Evolutionary conservation across 2,113 vertebrate genomes (phyloP).

Genomic region (Turnix velox): DNA sequence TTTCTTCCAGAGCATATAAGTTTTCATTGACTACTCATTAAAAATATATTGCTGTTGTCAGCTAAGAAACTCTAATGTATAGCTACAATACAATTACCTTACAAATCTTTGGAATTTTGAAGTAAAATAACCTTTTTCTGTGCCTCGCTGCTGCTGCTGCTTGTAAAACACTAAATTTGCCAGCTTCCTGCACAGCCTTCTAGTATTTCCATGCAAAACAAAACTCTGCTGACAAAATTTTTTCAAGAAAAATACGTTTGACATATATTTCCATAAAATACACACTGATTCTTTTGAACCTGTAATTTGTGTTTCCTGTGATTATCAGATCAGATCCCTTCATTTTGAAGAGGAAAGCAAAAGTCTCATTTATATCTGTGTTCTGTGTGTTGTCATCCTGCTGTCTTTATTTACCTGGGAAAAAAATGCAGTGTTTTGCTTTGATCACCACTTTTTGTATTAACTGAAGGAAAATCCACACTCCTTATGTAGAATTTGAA

Average conservation of each 20-base stretch:
- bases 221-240: not conserved
- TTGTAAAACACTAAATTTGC: constrained; percentile 6
- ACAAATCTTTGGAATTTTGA: constrained; percentile 46
- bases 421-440: not conserved
- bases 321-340: not conserved
- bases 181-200: not conserved
- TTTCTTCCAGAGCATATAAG: not conserved
- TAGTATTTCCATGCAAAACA: not conserved
- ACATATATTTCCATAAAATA: not conserved
- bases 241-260: not conserved
- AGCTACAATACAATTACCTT: constrained; percentile 45
- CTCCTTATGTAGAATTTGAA: not conserved
- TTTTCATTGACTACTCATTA: not conserved
- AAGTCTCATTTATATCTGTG: not conserved
- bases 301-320: not conserved
- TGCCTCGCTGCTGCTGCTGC: constrained; percentile 16
- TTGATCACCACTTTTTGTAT: not conserved
- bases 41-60: constrained; percentile 40
- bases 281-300: not conserved
- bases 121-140: constrained; percentile 11
- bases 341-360: not conserved
- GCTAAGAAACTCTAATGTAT: constrained; percentile 40
- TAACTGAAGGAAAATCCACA: not conserved
- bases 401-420: not conserved
- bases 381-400: not conserved